Evolutionary conservation across 2,888 invertebrate genomes (phyloP), one percentile per base, ranked within the genome.

Genomic region (Caenorhabditis japonica): DNA sequence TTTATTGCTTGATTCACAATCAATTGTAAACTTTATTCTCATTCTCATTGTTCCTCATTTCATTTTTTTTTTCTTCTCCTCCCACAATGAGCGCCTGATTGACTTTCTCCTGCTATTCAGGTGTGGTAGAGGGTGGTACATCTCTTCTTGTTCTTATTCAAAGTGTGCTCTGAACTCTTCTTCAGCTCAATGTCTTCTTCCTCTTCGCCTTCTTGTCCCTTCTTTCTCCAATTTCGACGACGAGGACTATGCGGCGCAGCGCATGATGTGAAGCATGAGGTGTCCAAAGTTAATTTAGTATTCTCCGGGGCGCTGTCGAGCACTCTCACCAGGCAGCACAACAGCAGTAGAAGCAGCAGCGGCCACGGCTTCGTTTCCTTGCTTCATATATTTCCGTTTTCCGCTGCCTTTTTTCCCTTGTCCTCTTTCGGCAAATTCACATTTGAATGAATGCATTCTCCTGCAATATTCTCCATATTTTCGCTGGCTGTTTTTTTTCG

Each of bases 201-300:
- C n/a, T 5, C 47, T 38, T 46, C 44, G 10, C 34, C 61, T 19
- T 15, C 27, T 52, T 19, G 5, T 33, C 55, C 21, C 44, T 30
- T 55, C 55, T 64, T 64, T 56, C 66, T 66, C 66, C 66, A 66
- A 66, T 56, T 66, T 66, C 66, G 66, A 56, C 38, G 30, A 27
- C n/a, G 41, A 64, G 49, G 56, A 56, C 56, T 43, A 39, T 47
- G 55, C n/a, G n/a, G n/a, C n/a, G n/a, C n/a, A n/a, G 27, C 56
- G 49, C 66, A 66, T 66, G 66, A 66, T 66, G 56, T 66, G 56
- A 43, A 66, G 66, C 66, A 66, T 66, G 66, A 66, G 66, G 66
- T 66, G 66, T 66, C 66, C 66, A 66, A 66, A 66, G 66, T 66
- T 66, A 66, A 66, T 66, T 66, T 56, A 66, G 56, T 69, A 69